A percentile compares a stretch with the other conserved stretches of the same genome.
phyloP scores from a whole-genome alignment of 2,888 invertebrate genomes.

The Myopa tessellatipennis region DNA sequence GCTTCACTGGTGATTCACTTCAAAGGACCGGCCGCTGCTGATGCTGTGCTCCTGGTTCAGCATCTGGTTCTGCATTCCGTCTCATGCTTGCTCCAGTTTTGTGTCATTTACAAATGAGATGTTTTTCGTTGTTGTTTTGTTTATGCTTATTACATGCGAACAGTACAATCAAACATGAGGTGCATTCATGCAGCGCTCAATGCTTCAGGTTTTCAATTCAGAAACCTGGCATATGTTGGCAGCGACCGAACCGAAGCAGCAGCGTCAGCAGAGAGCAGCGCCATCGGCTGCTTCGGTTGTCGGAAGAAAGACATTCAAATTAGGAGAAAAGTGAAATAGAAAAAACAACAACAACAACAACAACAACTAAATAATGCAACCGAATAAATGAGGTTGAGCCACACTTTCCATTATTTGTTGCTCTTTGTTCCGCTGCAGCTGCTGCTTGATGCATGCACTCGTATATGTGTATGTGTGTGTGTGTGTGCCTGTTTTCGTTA shows the following conservation, averaged over 20 bases:
- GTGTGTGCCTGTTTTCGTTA: not conserved
- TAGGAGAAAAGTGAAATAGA: slow-evolving; percentile 6
- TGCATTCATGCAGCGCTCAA: slow-evolving; percentile 3
- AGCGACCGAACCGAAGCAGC: not conserved
- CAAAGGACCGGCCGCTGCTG: not conserved
- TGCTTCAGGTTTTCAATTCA: slow-evolving; percentile 12
- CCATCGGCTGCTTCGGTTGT: not conserved
- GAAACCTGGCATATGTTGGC: slow-evolving; percentile 22
- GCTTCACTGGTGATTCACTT: not conserved
- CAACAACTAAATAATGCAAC: not conserved
- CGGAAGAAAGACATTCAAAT: slow-evolving; percentile 19
- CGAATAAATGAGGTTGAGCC: slow-evolving; percentile 27
- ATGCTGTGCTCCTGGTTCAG: not conserved
- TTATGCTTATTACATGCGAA: not conserved
- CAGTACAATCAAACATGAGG: not conserved
- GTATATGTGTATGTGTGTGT: not conserved
- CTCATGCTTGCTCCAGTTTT: not conserved
- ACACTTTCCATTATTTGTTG: slow-evolving; percentile 25
- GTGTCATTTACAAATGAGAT: slow-evolving; percentile 17
- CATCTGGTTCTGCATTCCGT: not conserved
- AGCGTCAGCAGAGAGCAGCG: not conserved
- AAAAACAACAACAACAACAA: slow-evolving; percentile 5
- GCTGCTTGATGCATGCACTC: not conserved
- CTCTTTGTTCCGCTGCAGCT: not conserved
- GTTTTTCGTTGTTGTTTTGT: not conserved